Evolutionary conservation across 1,140 invertebrate species (phyloP), one percentile per base, ranked within the genome.

Genomic region (Kradibia gibbosae): DNA sequence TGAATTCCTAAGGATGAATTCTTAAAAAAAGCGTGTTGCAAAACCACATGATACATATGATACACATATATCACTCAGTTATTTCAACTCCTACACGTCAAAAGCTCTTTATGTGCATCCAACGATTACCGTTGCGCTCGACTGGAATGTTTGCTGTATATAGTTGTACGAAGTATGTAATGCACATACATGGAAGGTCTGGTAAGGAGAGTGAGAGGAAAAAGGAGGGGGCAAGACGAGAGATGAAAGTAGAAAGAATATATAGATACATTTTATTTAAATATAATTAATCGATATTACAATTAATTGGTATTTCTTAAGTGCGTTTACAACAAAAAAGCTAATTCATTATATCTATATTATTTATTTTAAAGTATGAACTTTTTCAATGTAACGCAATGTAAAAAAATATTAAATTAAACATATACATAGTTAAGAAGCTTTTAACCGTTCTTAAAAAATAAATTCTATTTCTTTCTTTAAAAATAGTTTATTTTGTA

Each of bases 121-220:
- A 55, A 1, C 25, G n/a, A 31, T 42, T 60, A 42, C 22, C 60
- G 39, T 36, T 17, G 0, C 75, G 39, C 42, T 67, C 28, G 75
- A 31, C 39, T 5, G 60, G 15, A n/a, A 60, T 42, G 60, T 42
- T 75, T 74, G 34, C 72, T 74, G 55, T 57, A 39, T 36, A 74
- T 73, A 75, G 57, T 15, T 75, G 53, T 20, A 53, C 45, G n/a
- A 39, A 15, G 72, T 53, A n/a, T 22, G n/a, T 15, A 73, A 50
- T 50, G n/a, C 45, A 28, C 20, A 25, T 31, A 20, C 71, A 28
- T 13, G 15, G 0, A 34, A 3, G 25, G 70, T 10, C 8, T 3
- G 67, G 45, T 1, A 22, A 22, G 45, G n/a, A n/a, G 67, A 25
- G 45, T 28, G n/a, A 50, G 70, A 31, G 42, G 15, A 28, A 62